Conservation (phyloP, 2,113 vertebrate species). For the Aptenodytes forsteri region DNA sequence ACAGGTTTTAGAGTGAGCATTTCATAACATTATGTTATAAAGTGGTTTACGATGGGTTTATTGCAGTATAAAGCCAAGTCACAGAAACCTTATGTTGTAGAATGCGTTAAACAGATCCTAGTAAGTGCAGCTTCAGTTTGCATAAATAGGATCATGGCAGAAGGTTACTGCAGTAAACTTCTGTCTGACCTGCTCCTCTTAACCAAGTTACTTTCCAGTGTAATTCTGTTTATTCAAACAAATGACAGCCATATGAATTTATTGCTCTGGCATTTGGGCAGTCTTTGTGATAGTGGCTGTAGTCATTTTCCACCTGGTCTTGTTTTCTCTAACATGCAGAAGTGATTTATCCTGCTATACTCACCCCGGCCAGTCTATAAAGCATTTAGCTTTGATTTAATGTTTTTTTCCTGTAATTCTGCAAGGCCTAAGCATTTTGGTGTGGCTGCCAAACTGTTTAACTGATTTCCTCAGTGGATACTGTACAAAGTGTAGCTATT, state of each 20-base stretch:
- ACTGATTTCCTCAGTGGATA: background rate
- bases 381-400: background rate
- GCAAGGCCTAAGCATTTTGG: background rate
- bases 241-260: background rate
- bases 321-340: background rate
- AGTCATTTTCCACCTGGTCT: background rate
- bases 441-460: background rate
- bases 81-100: background rate
- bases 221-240: background rate
- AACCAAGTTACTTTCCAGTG: background rate
- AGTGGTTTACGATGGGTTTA: conserved; percentile 1
- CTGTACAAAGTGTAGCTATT: background rate
- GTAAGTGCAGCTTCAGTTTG: background rate
- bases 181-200: background rate
- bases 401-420: background rate
- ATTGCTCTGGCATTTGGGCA: background rate
- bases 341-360: background rate
- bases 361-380: background rate
- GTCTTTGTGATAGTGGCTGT: background rate
- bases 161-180: background rate
- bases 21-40: background rate
- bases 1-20: background rate
- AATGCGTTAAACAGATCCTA: background rate
- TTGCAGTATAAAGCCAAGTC: background rate
- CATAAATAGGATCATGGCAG: background rate